These are phyloP conservation scores for Myotis davidii DNA, from an alignment of 2,113 vertebrate genomes.

Conservation along the genomic window DNA sequence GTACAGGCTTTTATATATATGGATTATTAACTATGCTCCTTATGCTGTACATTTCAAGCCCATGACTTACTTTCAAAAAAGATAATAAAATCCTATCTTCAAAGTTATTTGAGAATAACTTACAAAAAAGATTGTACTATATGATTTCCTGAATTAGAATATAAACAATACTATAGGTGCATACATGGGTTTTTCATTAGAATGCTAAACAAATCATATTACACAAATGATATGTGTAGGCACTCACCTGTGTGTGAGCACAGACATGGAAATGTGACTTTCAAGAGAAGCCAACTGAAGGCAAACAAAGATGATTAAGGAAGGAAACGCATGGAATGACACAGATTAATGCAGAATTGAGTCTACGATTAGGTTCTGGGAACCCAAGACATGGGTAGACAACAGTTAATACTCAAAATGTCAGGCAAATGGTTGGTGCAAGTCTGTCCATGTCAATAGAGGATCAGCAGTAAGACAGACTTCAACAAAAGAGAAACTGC, in stretches of 20 bases:
- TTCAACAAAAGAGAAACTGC: background rate
- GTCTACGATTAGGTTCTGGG: background rate
- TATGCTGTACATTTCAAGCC: background rate
- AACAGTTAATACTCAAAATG: background rate
- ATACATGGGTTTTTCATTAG: background rate
- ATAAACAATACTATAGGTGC: background rate
- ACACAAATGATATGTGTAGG: background rate
- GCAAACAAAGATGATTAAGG: background rate
- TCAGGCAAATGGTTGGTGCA: background rate
- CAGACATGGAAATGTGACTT: background rate
- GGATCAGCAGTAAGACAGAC: background rate
- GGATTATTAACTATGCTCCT: background rate
- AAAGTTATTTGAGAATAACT: background rate
- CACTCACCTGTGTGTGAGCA: background rate
- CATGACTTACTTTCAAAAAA: background rate
- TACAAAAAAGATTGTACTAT: background rate
- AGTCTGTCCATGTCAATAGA: background rate
- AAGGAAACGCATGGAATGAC: background rate
- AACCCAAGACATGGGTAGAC: background rate
- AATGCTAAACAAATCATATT: background rate
- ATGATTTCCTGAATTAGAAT: background rate
- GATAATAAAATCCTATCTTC: background rate
- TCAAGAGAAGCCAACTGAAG: background rate
- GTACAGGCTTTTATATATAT: no score
- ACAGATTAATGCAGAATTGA: background rate